phyloP scores from a whole-genome alignment of 2,113 vertebrate species.

The Neogale vison region DNA sequence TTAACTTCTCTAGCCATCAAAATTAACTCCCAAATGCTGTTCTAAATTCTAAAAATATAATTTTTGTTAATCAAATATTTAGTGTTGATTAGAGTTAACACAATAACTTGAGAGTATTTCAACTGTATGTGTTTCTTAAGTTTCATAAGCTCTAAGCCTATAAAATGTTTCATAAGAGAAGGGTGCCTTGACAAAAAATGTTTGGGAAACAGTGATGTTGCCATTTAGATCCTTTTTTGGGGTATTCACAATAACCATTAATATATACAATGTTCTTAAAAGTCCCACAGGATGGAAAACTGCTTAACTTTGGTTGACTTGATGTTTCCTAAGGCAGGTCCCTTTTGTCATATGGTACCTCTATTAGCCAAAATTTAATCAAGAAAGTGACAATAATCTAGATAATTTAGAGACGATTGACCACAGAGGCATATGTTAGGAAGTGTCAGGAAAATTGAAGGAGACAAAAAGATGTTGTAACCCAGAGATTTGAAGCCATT shows the following conservation, averaged over 20 bases:
- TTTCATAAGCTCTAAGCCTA: neutral
- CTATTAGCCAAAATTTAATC: neutral
- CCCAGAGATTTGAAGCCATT: neutral
- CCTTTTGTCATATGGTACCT: neutral
- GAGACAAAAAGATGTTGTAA: neutral
- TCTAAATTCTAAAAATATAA: neutral
- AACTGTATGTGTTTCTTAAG: neutral
- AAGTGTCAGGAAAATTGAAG: neutral
- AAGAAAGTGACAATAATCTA: neutral
- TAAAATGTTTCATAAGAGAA: neutral
- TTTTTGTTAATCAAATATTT: conserved; percentile 52
- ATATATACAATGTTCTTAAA: neutral
- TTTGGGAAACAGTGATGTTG: neutral
- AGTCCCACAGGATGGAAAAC: neutral
- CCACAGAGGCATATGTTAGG: neutral
- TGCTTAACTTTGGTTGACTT: neutral
- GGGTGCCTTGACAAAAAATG: neutral
- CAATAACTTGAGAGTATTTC: neutral
- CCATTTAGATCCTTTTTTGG: neutral
- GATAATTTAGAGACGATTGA: neutral
- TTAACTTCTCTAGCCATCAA: neutral
- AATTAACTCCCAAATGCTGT: neutral
- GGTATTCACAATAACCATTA: neutral
- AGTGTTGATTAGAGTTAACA: neutral
- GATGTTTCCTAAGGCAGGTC: neutral